Evolutionary conservation across 2,888 invertebrate species (phyloP).

Genomic region (Drosophila phalerata): DNA sequence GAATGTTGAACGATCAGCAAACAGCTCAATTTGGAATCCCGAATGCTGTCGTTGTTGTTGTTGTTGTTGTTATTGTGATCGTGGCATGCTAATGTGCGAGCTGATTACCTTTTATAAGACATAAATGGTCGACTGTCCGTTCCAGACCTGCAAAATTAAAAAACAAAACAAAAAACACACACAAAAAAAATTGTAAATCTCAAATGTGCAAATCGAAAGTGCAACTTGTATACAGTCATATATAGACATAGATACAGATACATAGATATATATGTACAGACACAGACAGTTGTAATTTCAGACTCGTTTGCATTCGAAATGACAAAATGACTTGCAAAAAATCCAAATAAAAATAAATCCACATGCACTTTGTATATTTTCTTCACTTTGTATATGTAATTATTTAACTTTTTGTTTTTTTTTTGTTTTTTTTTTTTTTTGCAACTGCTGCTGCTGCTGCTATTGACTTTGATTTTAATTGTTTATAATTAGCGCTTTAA

Average conservation of each 20-base stretch:
- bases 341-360: not conserved
- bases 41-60: conserved; percentile 19
- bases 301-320: conserved; percentile 45
- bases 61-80: conserved; percentile 19
- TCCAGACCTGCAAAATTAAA: conserved; percentile 27
- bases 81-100: conserved; percentile 57
- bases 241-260: not conserved
- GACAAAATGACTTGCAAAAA: conserved; percentile 51
- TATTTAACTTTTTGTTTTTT: conserved; percentile 43
- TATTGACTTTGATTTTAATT: conserved; percentile 73
- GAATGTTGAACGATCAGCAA: conserved; percentile 36
- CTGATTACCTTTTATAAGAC: conserved; percentile 75
- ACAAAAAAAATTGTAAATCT: conserved; percentile 19
- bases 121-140: conserved; percentile 63
- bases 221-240: conserved; percentile 20
- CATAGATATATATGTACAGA: conserved; percentile 5
- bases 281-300: conserved; percentile 10
- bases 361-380: conserved; percentile 31
- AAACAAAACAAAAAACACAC: conserved; percentile 25
- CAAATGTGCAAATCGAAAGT: conserved; percentile 51
- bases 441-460: conserved; percentile 17
- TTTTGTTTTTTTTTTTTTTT: conserved; percentile 11
- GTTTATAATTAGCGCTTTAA: conserved; percentile 73
- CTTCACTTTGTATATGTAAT: conserved; percentile 21
- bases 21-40: conserved; percentile 55